phyloP scores from a whole-genome alignment of 1,140 invertebrate species.

The Parapsyche elsis region DNA sequence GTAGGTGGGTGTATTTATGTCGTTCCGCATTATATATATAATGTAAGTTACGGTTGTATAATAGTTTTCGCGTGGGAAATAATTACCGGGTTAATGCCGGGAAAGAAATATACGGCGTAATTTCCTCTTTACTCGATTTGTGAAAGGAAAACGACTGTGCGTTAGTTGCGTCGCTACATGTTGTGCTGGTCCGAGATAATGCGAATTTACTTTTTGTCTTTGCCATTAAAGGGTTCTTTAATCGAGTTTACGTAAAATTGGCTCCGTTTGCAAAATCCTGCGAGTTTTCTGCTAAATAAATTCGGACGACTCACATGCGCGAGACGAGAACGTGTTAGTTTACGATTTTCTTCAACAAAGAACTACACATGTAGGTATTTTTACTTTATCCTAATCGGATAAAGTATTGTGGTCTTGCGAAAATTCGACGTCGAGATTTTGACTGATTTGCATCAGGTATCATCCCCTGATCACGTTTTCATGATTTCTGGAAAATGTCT shows the following conservation, averaged over 20 bases:
- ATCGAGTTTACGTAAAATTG: constrained; percentile 32
- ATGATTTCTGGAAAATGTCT: no score
- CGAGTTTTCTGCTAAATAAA: constrained; percentile 26
- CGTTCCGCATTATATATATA: no score
- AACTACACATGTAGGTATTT: no score
- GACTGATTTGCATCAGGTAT: no score
- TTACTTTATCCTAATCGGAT: no score
- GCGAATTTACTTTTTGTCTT: constrained; percentile 29
- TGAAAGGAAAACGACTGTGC: not conserved
- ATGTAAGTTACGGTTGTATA: not conserved
- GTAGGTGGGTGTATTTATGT: no score
- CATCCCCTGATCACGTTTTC: no score
- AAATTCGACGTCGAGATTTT: no score
- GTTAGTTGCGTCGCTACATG: constrained; percentile 23
- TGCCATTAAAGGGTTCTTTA: constrained; percentile 30
- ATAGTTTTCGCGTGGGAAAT: no score
- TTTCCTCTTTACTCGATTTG: not conserved
- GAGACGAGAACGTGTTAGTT: not conserved
- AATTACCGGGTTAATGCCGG: not conserved
- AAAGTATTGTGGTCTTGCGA: no score
- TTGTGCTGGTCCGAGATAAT: not conserved
- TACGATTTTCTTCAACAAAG: not conserved
- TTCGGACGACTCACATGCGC: not conserved
- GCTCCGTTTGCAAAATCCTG: constrained; percentile 25
- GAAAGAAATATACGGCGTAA: no score